Percentiles rank a stretch among this genome's conserved stretches.
phyloP scores from a whole-genome alignment of 2,113 vertebrate species.

The Anseranas semipalmata region DNA sequence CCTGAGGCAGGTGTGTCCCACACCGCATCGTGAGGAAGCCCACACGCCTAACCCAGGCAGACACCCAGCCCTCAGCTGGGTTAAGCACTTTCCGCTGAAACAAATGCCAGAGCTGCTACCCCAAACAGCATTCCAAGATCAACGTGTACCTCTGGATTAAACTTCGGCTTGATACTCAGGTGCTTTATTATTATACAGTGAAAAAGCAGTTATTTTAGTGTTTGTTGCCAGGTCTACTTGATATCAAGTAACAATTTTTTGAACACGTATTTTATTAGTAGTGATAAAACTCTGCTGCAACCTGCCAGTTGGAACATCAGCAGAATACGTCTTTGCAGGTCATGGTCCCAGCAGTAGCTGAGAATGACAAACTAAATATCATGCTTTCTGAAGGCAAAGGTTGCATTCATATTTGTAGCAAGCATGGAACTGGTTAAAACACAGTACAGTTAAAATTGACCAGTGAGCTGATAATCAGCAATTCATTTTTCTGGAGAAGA shows the following conservation, averaged over 20 bases:
- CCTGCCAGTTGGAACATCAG: neutral
- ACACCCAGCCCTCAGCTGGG: neutral
- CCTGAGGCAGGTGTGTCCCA: neutral
- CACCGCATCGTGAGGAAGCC: rapidly evolving
- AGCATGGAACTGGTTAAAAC: neutral
- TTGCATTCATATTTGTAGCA: neutral
- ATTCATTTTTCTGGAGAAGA: neutral
- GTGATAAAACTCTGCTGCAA: neutral
- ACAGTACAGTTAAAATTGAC: neutral
- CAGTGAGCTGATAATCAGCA: neutral
- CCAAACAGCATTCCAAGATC: neutral
- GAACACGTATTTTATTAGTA: neutral
- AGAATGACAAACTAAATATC: neutral
- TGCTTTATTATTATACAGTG: neutral
- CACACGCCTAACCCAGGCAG: neutral
- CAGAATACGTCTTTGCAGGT: neutral
- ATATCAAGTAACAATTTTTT: neutral
- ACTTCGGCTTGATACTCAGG: neutral
- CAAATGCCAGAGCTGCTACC: neutral
- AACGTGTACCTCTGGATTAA: neutral
- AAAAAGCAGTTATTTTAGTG: neutral
- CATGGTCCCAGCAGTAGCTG: neutral
- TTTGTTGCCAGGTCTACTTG: neutral
- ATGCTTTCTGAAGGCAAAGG: neutral
- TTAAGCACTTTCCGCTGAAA: neutral